Base-by-base conservation (phyloP, 1,140 invertebrate genomes). In the Hypothenemus hampei region DNA sequence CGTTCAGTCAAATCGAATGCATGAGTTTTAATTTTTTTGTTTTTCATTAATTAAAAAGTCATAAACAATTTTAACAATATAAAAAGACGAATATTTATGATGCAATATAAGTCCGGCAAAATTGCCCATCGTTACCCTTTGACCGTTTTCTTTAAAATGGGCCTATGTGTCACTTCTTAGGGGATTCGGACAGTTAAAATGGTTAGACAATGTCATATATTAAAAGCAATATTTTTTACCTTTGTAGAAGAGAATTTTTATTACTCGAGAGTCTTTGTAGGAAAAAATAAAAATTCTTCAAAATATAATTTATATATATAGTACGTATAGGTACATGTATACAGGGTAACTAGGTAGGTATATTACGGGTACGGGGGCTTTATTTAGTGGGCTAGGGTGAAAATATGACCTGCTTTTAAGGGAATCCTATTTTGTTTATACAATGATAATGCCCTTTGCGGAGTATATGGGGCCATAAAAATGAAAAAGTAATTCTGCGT, bases 401-500 rank as follows among this genome's bases (percentile, higher is more conserved):
- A 49, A 47, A 57, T 48, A 49, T 31, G 54, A 26, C 19, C 7
- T 18, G 26, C 39, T 50, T 46, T 46, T 49, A 49, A 49, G 24
- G 46, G 39, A 48, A 41, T 49, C 54, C 45, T 57, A 57, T 57
- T 57, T 57, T 57, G 54, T 57, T 57, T 57, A 57, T 57, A 57
- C 39, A 57, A 57, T 20, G 37, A 57, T 57, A 57, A 57, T 57
- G 54, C 54, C 53, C 40, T 50, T 37, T 29, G 35, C 46, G 36
- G 39, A 57, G 54, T 57, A 57, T 57, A 57, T 50, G 54, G 47
- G 18, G 54, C 54, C 54, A 57, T 57, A 57, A 57, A 57, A 57
- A 57, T 57, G 54, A 57, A 57, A 57, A 57, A 57, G 54, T 57
- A 57, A 57, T 57, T 57, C 33, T 57, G 35, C 54, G 54, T 57